Evolutionary conservation across 2,888 invertebrate genomes (phyloP).

Genomic region (Diarsia rubi): DNA sequence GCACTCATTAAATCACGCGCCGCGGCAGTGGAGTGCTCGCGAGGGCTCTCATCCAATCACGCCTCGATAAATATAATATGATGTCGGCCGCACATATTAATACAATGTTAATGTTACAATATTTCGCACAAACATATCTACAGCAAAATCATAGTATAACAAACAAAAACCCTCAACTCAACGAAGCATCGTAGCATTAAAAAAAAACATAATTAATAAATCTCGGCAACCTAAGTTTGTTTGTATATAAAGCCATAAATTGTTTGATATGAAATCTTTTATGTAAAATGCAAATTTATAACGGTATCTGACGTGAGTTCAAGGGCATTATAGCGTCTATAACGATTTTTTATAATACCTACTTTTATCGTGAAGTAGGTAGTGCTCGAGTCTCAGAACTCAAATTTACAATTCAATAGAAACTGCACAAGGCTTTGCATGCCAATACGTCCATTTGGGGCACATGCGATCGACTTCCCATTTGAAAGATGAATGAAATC

Average conservation of each 20-base stretch:
- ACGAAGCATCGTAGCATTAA: too few relatives aligned
- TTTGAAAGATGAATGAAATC: conserved; percentile 89
- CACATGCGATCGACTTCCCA: conserved; percentile 87
- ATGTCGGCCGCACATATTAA: conserved; percentile 76
- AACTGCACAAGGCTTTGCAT: conserved; percentile 89
- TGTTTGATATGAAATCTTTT: conserved; percentile 52
- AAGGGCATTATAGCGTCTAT: conserved; percentile 60
- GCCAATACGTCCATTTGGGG: conserved; percentile 89
- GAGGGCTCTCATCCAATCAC: conserved; percentile 82
- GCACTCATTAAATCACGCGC: conserved; percentile 87
- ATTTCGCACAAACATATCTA: conserved; percentile 27
- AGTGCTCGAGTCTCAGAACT: conserved; percentile 84
- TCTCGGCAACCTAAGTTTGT: conserved; percentile 35
- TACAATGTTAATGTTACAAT: conserved; percentile 64
- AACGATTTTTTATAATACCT: conserved; percentile 72
- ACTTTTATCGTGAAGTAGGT: conserved; percentile 80
- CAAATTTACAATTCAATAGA: conserved; percentile 90
- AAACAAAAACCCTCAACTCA: conserved; percentile 12
- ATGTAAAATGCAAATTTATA: conserved; percentile 52
- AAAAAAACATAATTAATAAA: conserved; percentile 34
- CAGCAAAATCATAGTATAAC: background rate
- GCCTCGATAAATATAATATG: conserved; percentile 81
- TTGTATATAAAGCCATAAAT: conserved; percentile 58
- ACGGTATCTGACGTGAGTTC: conserved; percentile 44
- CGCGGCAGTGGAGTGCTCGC: conserved; percentile 80